Percentiles rank a stretch among this genome's conserved stretches.
phyloP scores from a whole-genome alignment of 2,888 invertebrate genomes.

The Stenichneumon culpator region DNA sequence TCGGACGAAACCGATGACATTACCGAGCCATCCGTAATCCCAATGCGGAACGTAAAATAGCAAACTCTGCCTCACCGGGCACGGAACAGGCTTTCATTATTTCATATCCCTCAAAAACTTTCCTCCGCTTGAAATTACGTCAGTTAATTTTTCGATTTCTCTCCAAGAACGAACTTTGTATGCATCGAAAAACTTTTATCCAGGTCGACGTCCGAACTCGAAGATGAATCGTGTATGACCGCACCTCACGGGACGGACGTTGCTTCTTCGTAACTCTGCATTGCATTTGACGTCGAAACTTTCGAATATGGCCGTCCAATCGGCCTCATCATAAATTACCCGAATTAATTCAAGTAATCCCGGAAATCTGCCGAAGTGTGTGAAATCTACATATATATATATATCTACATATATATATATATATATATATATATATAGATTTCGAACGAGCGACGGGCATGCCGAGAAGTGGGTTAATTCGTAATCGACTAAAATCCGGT shows the following conservation, averaged over 20 bases:
- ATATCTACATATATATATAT: not conserved
- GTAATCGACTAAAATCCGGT: conserved; percentile 25
- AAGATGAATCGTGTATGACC: not conserved
- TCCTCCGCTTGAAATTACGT: not conserved
- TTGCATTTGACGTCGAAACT: not conserved
- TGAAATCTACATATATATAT: too few species aligned
- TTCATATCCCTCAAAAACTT: not conserved
- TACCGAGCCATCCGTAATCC: too few species aligned
- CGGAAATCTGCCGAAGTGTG: not conserved
- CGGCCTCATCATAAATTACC: not conserved
- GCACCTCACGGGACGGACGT: not conserved
- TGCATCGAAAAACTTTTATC: conserved; percentile 43
- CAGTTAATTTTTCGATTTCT: conserved; percentile 9
- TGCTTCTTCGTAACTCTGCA: not conserved
- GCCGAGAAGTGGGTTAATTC: conserved; percentile 19
- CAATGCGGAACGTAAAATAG: not conserved
- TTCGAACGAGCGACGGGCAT: not conserved
- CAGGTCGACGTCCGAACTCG: conserved; percentile 42
- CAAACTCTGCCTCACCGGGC: not conserved
- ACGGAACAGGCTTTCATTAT: not conserved
- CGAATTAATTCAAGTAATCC: conserved; percentile 10
- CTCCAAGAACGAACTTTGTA: not conserved
- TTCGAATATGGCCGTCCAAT: not conserved
- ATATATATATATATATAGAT: not conserved
- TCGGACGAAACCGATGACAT: too few species aligned